Base-by-base conservation (phyloP, 1,140 invertebrate species). In the Halyomorpha halys region DNA sequence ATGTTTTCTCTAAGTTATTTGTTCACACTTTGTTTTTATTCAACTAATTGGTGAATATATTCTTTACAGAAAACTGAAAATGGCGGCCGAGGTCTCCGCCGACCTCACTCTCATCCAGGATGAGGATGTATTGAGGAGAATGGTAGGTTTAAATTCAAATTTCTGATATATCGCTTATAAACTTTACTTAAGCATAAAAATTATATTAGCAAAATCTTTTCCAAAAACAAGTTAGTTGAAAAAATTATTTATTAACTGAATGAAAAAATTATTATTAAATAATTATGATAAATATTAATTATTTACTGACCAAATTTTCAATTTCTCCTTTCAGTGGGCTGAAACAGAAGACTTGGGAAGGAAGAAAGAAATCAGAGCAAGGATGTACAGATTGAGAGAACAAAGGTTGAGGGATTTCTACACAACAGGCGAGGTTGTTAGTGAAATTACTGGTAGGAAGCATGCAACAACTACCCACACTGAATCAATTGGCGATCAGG, bases 321-420 rank as follows among this genome's bases (percentile, higher is more conserved):
- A 16, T 16, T 63, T 54, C 27, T 49, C 62, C 25, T 69, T 71
- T 63, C 79, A 92, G 89, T 90, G 90, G 85, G 85, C 87, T 75
- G 83, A 87, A 72, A 86, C 89, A 16, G 86, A 91, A 70, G 88
- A 92, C 74, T 90, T 89, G 74, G 85, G 86, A 34, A 82, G 83
- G 60, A 87, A 90, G 73, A 89, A 89, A 73, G 87, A 90, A 74
- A 93, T 94, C 69, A 80, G 90, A 51, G 80, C 85, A 19, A 82
- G 90, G 72, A 87, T 90, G 82, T 90, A 87, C 72, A 85, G 85
- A 68, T 77, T 93, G 68, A 80, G 87, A 44, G 89, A 92, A 74
- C 81, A 85, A 70, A 77, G 86, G 39, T 77, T 90, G 62, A 82
- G 82, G 69, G 82, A 86, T 72, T 82, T 86, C 59, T 88, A 88